Evolutionary conservation across 2,888 invertebrate species (phyloP).

Genomic region (Diarsia rubi): DNA sequence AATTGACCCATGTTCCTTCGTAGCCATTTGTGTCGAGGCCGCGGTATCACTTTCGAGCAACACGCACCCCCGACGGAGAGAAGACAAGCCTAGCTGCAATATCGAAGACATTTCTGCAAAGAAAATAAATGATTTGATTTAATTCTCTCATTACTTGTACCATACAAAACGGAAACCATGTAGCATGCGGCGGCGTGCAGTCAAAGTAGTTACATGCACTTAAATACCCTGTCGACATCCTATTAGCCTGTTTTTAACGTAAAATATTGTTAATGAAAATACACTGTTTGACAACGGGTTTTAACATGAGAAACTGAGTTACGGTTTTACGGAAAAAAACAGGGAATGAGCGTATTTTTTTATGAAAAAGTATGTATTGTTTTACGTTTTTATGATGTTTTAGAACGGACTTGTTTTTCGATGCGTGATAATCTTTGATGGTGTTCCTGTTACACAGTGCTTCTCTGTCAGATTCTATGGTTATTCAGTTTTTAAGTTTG

Average conservation of each 20-base stretch:
- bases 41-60: too few relatives aligned
- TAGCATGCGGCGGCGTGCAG: constrained; percentile 30
- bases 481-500: too few relatives aligned
- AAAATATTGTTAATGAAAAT: constrained; percentile 54
- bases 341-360: background rate
- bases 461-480: too few relatives aligned
- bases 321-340: constrained; percentile 34
- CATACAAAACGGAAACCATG: constrained; percentile 11
- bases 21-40: too few relatives aligned
- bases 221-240: constrained; percentile 50
- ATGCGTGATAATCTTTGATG: background rate
- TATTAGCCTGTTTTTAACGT: constrained; percentile 51
- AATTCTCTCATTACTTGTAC: constrained; percentile 21
- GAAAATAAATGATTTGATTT: too few relatives aligned
- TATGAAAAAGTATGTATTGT: background rate
- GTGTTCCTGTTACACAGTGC: background rate
- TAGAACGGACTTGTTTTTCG: background rate
- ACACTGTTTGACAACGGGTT: constrained; percentile 35
- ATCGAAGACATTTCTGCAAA: too few relatives aligned
- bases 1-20: too few relatives aligned
- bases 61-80: too few relatives aligned
- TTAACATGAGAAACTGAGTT: constrained; percentile 19
- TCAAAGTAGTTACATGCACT: constrained; percentile 56
- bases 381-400: background rate
- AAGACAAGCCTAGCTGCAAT: too few relatives aligned